phyloP scores from a whole-genome alignment of 30 jellyfish, hydroid and myxozoan species.

The Pseudorhiza aurosa region DNA sequence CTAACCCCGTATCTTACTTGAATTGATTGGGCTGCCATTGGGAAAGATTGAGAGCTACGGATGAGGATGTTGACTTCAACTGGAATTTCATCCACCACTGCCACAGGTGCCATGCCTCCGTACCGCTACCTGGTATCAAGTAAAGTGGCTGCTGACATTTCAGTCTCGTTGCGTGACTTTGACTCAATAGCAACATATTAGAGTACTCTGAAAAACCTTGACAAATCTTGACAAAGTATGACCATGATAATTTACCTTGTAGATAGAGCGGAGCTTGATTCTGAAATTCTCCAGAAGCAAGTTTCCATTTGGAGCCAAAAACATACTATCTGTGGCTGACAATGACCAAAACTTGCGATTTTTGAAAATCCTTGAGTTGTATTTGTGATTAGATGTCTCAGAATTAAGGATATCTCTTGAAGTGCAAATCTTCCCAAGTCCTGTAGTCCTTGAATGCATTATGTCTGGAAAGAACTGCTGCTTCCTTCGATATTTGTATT shows the following conservation, averaged over 20 bases:
- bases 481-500: background rate
- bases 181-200: too few species aligned
- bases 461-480: conserved; percentile 30
- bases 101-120: too few species aligned
- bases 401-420: background rate
- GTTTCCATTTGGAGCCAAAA: conserved; percentile 55
- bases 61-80: too few species aligned
- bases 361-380: conserved; percentile 27
- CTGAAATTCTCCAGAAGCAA: conserved; percentile 30
- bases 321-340: conserved; percentile 25
- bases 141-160: too few species aligned
- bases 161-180: too few species aligned
- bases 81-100: too few species aligned
- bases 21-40: too few species aligned
- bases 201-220: too few species aligned
- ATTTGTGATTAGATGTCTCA: background rate
- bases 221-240: too few species aligned
- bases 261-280: background rate
- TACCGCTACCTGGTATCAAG: too few species aligned
- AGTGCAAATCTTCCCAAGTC: conserved; percentile 54
- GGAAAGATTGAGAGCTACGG: too few species aligned
- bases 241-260: conserved; percentile 29
- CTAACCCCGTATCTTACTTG: too few species aligned
- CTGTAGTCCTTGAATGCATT: conserved; percentile 29
- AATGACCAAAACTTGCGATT: conserved; percentile 62